Conservation (phyloP, 2,113 vertebrate genomes). For the Myrmophylax atrothorax region DNA sequence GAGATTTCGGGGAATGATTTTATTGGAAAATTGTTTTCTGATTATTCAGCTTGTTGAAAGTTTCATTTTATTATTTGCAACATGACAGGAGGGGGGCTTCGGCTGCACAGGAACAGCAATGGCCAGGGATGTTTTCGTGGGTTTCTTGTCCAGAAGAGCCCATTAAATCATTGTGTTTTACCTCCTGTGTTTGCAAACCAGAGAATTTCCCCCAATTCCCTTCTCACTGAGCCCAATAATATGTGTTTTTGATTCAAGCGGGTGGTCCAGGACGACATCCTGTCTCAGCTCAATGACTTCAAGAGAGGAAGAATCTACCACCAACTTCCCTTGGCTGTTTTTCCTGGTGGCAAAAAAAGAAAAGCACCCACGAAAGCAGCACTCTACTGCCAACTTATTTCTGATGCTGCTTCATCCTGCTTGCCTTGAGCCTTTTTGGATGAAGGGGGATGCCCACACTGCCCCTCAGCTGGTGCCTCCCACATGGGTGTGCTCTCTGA, state of each 20-base stretch:
- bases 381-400: not conserved
- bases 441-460: accelerated
- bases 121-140: not conserved
- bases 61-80: slow-evolving; percentile 24
- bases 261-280: not conserved
- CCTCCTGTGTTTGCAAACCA: not conserved
- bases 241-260: not conserved
- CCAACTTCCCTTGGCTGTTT: not conserved
- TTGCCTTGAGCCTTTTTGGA: not conserved
- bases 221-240: not conserved
- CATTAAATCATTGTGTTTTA: not conserved
- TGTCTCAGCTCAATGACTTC: not conserved
- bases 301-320: not conserved
- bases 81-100: not conserved
- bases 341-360: not conserved
- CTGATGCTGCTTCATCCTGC: not conserved
- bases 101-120: not conserved
- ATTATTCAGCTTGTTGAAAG: slow-evolving; percentile 61
- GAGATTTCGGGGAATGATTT: slow-evolving; percentile 39
- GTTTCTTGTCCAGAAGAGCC: not conserved
- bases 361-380: not conserved
- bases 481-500: not conserved
- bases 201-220: not conserved
- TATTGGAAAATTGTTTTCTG: slow-evolving; percentile 66
- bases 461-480: not conserved